phyloP scores from a whole-genome alignment of 1,140 invertebrate species.

The Caenorhabditis latens region DNA sequence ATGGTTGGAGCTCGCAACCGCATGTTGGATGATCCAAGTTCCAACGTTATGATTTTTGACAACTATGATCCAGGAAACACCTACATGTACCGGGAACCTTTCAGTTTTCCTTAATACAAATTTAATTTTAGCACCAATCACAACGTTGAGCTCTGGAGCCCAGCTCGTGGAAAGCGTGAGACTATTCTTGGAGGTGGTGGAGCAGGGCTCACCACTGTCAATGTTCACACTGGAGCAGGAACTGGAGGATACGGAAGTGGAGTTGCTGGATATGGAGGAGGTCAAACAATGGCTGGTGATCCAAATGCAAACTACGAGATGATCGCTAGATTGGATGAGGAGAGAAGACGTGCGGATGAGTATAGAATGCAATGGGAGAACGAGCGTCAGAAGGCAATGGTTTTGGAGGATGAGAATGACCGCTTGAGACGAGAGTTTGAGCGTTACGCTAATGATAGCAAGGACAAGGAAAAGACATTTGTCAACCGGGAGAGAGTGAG shows the following conservation, averaged over 20 bases:
- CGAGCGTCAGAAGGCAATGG: constrained; percentile 72
- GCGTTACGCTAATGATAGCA: constrained; percentile 72
- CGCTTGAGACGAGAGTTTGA: constrained; percentile 74
- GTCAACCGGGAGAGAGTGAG: constrained; percentile 71
- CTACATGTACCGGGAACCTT: background rate
- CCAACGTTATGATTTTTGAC: constrained; percentile 59
- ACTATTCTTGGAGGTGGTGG: constrained; percentile 16
- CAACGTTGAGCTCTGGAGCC: constrained; percentile 51
- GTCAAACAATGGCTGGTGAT: constrained; percentile 65
- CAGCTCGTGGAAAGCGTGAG: constrained; percentile 53
- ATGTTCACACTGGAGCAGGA: constrained; percentile 50
- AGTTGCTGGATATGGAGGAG: constrained; percentile 61
- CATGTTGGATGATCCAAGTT: constrained; percentile 61
- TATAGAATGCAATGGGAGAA: constrained; percentile 74
- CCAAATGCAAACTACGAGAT: constrained; percentile 75
- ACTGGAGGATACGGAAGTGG: constrained; percentile 30
- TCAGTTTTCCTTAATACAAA: background rate
- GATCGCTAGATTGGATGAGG: constrained; percentile 74
- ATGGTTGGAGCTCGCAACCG: constrained; percentile 63
- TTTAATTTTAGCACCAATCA: constrained; percentile 42
- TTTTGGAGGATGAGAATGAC: constrained; percentile 73
- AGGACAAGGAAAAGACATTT: constrained; percentile 75
- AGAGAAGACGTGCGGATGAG: constrained; percentile 76
- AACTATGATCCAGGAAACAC: constrained; percentile 48
- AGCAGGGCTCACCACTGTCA: constrained; percentile 57